Evolutionary conservation across 2,113 vertebrate species (phyloP).

Genomic region (Prinia subflava): DNA sequence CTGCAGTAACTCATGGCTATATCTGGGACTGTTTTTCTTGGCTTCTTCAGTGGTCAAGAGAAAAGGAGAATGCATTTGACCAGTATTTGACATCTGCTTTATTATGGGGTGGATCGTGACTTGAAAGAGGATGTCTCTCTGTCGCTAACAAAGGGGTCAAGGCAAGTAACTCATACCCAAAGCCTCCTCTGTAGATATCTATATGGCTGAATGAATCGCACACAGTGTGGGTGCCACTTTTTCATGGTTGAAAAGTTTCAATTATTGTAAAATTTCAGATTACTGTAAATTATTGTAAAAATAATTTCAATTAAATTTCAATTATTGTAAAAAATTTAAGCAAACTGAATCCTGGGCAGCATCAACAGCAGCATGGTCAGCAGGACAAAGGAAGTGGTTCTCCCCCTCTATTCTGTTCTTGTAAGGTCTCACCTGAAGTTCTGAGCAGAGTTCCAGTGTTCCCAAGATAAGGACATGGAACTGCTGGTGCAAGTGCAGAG

Average conservation of each 20-base stretch:
- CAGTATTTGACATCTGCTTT: background rate
- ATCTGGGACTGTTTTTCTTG: background rate
- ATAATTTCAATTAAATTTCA: background rate
- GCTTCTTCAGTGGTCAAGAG: background rate
- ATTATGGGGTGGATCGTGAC: background rate
- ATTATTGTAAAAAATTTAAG: background rate
- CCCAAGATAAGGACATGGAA: background rate
- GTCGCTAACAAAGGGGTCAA: background rate
- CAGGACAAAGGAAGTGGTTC: background rate
- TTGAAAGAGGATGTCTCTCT: background rate
- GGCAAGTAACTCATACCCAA: rapidly evolving
- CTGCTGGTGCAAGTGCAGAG: background rate
- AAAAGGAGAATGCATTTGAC: background rate
- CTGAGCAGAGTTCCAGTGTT: background rate
- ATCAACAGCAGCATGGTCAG: background rate
- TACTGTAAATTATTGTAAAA: no score
- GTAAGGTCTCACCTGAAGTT: background rate
- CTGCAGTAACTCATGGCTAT: background rate
- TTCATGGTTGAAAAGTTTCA: background rate
- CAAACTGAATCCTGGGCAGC: background rate
- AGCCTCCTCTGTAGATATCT: background rate
- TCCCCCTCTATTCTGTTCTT: background rate
- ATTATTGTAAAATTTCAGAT: background rate
- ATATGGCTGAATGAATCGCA: background rate
- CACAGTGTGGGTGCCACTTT: background rate